Base-by-base conservation (phyloP, 2,113 vertebrate species). In the Pedetes capensis region DNA sequence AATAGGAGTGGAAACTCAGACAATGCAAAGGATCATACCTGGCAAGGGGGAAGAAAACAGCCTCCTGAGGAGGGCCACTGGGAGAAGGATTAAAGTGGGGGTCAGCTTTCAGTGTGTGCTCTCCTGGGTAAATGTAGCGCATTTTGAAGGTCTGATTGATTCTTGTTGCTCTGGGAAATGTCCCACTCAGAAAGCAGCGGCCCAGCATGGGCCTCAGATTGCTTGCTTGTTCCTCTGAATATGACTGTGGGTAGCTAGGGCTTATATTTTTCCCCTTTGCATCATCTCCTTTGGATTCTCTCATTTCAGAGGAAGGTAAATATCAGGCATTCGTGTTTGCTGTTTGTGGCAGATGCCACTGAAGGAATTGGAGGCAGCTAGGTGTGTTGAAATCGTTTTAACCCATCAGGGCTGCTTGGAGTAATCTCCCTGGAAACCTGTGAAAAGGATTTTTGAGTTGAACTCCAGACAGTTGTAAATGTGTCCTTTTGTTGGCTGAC, bases 401-500 rank as follows among this genome's bases (percentile, higher is more conserved):
- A 37, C 81, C 72, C 84, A 92, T 78, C 78, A 72, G 49, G 47
- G 51, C 88, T 87, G 71, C 93, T 84, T 78, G 51, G 37, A 87
- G 93, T 96, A 63, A 96, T 93, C 96, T 95, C 96, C 95, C 85
- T 76, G 63, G 85, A 85, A 96, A 94, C 81, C 87, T 39, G 71
- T 47, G 85, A 71, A 81, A 79, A 87, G 53, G 75, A 29, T 96
- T 95, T 94, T 90, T 85, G 69, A 71, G 95, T 66, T 84, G 90
- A 91, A 74, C 92, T 89, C 29, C 9, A 96, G 93, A 88, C 85
- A 47, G 66, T 90, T 96, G 93, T 96, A 89, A 95, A 81, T 90
- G 93, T 92, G 88, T 96, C 96, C 81, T 95, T 96, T 95, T 66
- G 83, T 87, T 87, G 64, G 81, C 22, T 80, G 59, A 80, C 80